Evolutionary conservation across 1,140 invertebrate genomes (phyloP).

Genomic region (Anoplolepis gracilipes): DNA sequence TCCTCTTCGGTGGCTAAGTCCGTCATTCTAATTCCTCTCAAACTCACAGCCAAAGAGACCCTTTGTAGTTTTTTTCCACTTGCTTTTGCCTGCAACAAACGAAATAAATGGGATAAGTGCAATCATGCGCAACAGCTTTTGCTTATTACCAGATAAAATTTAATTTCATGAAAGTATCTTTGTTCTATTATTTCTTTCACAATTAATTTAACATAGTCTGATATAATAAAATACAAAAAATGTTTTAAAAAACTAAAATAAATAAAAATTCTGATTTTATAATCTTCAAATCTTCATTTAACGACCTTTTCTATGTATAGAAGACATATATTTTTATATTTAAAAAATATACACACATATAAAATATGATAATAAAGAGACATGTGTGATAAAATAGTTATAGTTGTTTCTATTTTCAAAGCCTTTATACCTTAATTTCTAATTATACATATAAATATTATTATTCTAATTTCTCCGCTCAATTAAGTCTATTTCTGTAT

Average conservation of each 20-base stretch:
- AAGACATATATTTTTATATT: background rate
- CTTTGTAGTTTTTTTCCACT: conserved; percentile 90
- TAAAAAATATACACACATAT: background rate
- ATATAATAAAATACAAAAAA: background rate
- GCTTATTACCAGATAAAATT: background rate
- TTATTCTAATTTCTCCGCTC: background rate
- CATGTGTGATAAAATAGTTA: background rate
- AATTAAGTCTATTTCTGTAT: background rate
- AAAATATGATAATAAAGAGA: background rate
- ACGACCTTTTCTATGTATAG: background rate
- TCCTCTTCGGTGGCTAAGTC: conserved; percentile 90
- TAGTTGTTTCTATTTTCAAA: background rate
- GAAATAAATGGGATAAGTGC: background rate
- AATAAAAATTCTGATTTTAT: background rate
- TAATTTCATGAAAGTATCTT: background rate
- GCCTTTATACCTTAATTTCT: background rate
- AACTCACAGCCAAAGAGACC: conserved; percentile 90
- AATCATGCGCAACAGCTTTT: background rate
- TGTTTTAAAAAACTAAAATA: background rate
- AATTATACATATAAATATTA: background rate
- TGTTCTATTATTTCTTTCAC: background rate
- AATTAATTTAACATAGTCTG: background rate
- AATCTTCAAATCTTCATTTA: background rate
- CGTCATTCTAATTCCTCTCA: conserved; percentile 91
- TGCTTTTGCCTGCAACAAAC: conserved; percentile 87